A percentile compares a stretch with the other conserved stretches of the same genome.
These are phyloP conservation scores for Sebastes nivosus DNA, from an alignment of 2,797 vertebrate species.

Conservation along the genomic window DNA sequence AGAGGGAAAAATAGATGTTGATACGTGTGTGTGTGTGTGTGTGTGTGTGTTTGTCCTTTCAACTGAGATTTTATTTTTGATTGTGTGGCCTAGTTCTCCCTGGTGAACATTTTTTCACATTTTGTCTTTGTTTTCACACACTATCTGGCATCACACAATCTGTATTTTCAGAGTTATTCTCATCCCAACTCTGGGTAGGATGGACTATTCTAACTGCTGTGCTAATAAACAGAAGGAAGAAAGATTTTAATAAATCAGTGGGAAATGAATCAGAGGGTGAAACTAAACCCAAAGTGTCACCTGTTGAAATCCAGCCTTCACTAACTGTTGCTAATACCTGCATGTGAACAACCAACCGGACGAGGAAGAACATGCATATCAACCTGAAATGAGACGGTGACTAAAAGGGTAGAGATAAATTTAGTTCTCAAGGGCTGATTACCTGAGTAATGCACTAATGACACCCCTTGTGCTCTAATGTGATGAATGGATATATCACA, in stretches of 20 bases:
- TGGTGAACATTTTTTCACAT: neutral
- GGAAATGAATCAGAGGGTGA: neutral
- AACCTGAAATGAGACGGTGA: neutral
- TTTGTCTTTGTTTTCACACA: neutral
- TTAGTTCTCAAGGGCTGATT: slow-evolving; percentile 36
- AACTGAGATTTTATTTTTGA: neutral
- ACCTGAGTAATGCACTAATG: slow-evolving; percentile 46
- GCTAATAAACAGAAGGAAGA: neutral
- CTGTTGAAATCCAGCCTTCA: neutral
- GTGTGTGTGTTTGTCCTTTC: neutral
- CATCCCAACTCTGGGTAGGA: neutral
- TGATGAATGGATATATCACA: slow-evolving; percentile 62
- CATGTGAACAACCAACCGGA: neutral
- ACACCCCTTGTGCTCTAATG: slow-evolving; percentile 46
- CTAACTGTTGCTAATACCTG: neutral
- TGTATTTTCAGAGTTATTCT: neutral
- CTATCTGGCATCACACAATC: neutral
- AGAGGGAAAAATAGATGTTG: neutral
- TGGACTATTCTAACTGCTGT: neutral
- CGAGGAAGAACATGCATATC: neutral
- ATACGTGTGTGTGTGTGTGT: too few species aligned
- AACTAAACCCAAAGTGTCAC: neutral
- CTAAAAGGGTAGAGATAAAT: slow-evolving; percentile 20
- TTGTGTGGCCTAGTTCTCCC: neutral
- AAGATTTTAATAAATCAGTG: neutral